These are phyloP conservation scores for Atrichornis clamosus DNA, from an alignment of 2,113 vertebrate genomes.

Conservation along the genomic window DNA sequence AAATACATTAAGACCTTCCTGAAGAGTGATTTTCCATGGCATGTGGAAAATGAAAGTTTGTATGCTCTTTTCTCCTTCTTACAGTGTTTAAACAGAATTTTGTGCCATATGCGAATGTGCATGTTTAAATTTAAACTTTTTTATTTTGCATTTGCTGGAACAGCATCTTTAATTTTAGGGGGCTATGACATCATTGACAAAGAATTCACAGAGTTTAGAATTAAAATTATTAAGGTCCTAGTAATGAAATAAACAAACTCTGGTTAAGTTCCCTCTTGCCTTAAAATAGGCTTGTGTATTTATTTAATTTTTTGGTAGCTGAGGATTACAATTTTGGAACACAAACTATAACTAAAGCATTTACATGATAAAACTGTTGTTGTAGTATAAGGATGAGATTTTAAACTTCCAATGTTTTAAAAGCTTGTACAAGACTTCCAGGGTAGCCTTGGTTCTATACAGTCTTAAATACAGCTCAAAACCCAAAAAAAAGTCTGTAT, in stretches of 20 bases:
- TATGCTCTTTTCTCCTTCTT: neutral
- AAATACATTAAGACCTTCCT: neutral
- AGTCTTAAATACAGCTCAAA: neutral
- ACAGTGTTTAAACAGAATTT: neutral
- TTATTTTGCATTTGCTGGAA: neutral
- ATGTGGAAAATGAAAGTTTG: neutral
- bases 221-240: neutral
- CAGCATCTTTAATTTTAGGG: neutral
- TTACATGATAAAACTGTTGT: neutral
- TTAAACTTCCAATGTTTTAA: neutral
- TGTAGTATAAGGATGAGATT: neutral
- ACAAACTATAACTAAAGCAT: neutral
- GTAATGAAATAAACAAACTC: neutral
- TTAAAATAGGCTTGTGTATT: neutral
- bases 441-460: neutral
- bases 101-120: neutral
- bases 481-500: neutral
- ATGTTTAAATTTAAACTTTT: neutral
- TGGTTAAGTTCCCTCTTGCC: neutral
- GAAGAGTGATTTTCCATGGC: neutral
- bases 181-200: neutral
- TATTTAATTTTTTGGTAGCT: neutral
- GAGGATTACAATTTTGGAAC: neutral
- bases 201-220: neutral
- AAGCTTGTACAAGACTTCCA: neutral